Base-by-base conservation (phyloP, 2,797 vertebrate genomes). In the Cyprinella venusta region DNA sequence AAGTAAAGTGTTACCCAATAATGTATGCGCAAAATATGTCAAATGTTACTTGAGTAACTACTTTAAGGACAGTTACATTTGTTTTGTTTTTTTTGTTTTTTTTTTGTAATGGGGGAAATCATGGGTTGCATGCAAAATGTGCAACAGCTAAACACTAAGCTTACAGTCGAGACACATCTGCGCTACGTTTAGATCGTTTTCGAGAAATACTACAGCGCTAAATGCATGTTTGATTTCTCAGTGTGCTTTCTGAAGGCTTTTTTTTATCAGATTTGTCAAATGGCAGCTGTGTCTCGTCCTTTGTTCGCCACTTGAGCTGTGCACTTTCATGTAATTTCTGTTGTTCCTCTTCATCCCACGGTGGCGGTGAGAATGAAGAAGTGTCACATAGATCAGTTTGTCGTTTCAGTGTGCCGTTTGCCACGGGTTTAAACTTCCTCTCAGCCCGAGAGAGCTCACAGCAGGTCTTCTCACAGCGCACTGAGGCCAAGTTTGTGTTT, bases 351-450 rank as follows among this genome's bases (percentile, higher is more conserved):
- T 82, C 87, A 89, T 91, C 89, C 89, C 70, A 3, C 64, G 87
- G 33, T 40, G 89, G 81, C 83, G 89, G 71, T 68, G 84, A 82
- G 79, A 90, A 84, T 74, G 87, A 76, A 75, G 59, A 82, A 84
- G 88, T 91, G 90, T 90, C 87, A 88, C 78, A 80, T 89, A 88
- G 86, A 92, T 92, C 83, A 90, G 91, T 92, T 93, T 93, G 89
- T 91, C 90, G 90, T 93, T 91, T 71, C 45, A 50, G 21, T 15
- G 38, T 18, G 21, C 69, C 3, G 42, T 26, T 78, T 83, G 59
- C 65, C 81, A 76, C 42, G 50, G 75, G 56, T 63, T 63, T 76
- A 36, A 70, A 67, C 76, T 76, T 83, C 63, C 80, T 74, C 33
- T 8, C 59, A 56, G 24, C 59, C 70, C 18, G 40, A 63, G 52